Evolutionary conservation across 2,888 invertebrate species (phyloP).

Genomic region (Aproaerema taeniolella): DNA sequence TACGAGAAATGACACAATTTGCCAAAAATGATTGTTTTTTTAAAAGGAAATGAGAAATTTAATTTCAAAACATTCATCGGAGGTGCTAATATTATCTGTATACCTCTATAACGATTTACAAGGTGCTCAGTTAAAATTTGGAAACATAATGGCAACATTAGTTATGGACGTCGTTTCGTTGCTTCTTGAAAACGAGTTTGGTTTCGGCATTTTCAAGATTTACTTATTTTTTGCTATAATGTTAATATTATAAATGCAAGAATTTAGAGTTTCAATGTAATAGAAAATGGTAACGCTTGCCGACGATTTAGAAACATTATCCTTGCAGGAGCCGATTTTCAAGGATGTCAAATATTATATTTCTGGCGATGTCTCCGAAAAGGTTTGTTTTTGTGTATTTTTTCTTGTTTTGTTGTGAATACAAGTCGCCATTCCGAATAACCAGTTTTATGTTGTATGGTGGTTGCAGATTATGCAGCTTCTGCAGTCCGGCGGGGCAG

Average conservation of each 20-base stretch:
- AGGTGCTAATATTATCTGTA: too few species aligned
- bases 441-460: conserved; percentile 35
- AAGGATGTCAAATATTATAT: conserved; percentile 90
- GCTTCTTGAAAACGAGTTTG: conserved; percentile 30
- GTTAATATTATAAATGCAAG: conserved; percentile 41
- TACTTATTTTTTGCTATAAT: conserved; percentile 45
- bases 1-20: too few species aligned
- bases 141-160: conserved; percentile 37
- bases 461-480: conserved; percentile 83
- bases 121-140: too few species aligned
- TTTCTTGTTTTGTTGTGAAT: conserved; percentile 45
- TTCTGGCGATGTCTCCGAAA: conserved; percentile 86
- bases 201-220: conserved; percentile 50
- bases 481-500: conserved; percentile 91
- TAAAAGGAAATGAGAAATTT: too few species aligned
- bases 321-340: conserved; percentile 81
- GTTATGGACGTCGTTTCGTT: conserved; percentile 57
- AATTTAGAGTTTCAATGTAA: conserved; percentile 29
- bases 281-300: conserved; percentile 75
- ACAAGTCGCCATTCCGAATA: conserved; percentile 34
- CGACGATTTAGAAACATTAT: conserved; percentile 72
- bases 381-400: conserved; percentile 74
- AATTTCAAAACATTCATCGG: too few species aligned
- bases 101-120: too few species aligned
- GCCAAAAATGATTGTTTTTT: too few species aligned